These are phyloP conservation scores for Psittacula echo DNA, from an alignment of 2,797 vertebrate species.

Conservation along the genomic window DNA sequence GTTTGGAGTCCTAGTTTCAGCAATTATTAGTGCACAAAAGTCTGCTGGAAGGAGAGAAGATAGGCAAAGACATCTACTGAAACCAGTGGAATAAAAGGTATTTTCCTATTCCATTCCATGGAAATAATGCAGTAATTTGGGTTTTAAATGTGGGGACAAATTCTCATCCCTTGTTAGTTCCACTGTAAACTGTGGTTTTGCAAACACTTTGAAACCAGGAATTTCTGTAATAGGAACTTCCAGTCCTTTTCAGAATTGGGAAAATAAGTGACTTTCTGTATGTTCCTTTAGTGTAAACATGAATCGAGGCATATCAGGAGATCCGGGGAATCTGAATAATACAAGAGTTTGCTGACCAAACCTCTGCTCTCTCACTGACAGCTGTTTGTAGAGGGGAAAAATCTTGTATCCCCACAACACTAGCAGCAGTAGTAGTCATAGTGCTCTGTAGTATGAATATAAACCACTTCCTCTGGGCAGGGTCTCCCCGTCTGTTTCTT, in stretches of 20 bases:
- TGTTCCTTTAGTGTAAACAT: neutral
- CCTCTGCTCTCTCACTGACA: neutral
- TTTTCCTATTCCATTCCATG: neutral
- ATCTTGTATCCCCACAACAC: neutral
- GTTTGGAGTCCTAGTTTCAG: neutral
- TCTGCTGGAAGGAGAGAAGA: neutral
- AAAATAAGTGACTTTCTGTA: neutral
- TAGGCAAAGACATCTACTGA: neutral
- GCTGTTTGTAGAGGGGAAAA: neutral
- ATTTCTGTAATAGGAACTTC: neutral
- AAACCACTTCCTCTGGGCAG: neutral
- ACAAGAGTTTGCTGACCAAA: neutral
- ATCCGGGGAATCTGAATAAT: neutral
- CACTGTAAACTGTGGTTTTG: neutral
- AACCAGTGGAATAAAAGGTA: neutral
- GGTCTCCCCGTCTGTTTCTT: neutral
- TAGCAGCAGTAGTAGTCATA: neutral
- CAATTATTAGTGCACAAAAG: neutral
- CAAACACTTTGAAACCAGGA: neutral
- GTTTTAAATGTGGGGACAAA: rapidly evolving
- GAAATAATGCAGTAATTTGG: rapidly evolving
- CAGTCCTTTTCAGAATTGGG: neutral
- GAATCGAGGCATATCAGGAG: neutral
- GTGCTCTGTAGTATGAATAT: neutral
- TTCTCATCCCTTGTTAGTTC: neutral